Percentiles rank a stretch among this genome's conserved stretches.
Conservation (phyloP, 2,888 invertebrate species). For the Pteria penguin region DNA sequence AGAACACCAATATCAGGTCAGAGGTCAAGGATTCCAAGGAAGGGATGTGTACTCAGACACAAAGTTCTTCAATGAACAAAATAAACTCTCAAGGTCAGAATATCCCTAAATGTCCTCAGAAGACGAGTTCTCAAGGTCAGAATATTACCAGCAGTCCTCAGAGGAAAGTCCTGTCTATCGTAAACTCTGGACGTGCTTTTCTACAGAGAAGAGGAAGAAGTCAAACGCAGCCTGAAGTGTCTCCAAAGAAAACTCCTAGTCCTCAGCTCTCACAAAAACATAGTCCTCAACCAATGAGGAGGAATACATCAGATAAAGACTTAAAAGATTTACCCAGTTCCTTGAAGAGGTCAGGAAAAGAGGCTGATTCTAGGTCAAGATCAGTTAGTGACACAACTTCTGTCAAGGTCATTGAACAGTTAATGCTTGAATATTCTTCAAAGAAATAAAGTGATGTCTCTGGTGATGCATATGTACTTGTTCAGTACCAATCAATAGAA, state of each 20-base stretch:
- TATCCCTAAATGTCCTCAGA: too few species aligned
- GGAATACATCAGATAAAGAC: slow-evolving; percentile 13
- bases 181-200: slow-evolving; percentile 38
- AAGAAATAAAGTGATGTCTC: too few species aligned
- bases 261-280: neutral
- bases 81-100: slow-evolving; percentile 34
- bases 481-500: too few species aligned
- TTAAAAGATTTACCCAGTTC: neutral
- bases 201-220: slow-evolving; percentile 37
- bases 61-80: slow-evolving; percentile 61
- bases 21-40: slow-evolving; percentile 18
- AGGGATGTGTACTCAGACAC: slow-evolving; percentile 36
- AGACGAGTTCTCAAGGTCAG: neutral
- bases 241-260: neutral
- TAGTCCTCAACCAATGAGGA: slow-evolving; percentile 14
- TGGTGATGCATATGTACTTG: too few species aligned
- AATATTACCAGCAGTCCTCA: slow-evolving; percentile 32
- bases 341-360: neutral
- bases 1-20: neutral
- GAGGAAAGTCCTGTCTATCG: slow-evolving; percentile 34
- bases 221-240: slow-evolving; percentile 17
- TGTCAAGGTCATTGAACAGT: too few species aligned
- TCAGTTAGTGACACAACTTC: slow-evolving; percentile 62
- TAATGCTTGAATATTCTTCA: too few species aligned
- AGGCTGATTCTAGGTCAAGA: slow-evolving; percentile 21